Evolutionary conservation across 2,113 vertebrate genomes (phyloP), one percentile per base, ranked within the genome.

Genomic region (Phyllostomus hastatus): DNA sequence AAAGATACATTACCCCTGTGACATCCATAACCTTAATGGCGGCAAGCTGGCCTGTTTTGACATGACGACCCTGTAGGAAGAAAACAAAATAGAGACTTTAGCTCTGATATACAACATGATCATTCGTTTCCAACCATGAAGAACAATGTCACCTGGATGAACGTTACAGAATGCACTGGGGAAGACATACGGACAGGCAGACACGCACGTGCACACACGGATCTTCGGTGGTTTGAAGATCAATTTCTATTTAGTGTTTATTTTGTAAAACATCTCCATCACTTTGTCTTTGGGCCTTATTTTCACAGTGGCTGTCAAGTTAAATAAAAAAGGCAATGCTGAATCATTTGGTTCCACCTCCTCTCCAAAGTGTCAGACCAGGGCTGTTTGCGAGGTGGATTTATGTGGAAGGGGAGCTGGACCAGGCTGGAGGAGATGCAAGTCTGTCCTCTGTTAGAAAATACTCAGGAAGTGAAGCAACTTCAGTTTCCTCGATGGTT

Each of bases 11-110:
- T 99, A 99, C 99, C 98, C 99, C 99, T 41, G 99, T 99, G 99
- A 99, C 99, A 81, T 99, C 99, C 99, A 99, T 99, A 98, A 99
- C 99, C 97, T 99, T 99, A 98, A 99, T 99, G 85, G 99, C 99
- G 97, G 99, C 99, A 11, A 99, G 99, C 98, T 99, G 99, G 54
- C 99, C 99, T 0, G 99, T 99, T 98, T 99, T 99, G 98, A 99
- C 99, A 99, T 99, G 99, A 94, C 99, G 99, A 98, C 99, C 99
- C 99, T 99, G 98, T n/a, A 97, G 97, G 96, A 98, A 82, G 97
- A 96, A 85, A 97, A 95, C 1, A 41, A 20, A 64, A 84, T 10
- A 19, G 1, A 95, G 41, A 31, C 76, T 64, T 89, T 85, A 97
- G 94, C 96, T 90, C 76, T 97, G 26, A 82, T 75, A 28, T 73